phyloP scores from a whole-genome alignment of 2,113 vertebrate species.

The Psilopsiagon aurifrons region DNA sequence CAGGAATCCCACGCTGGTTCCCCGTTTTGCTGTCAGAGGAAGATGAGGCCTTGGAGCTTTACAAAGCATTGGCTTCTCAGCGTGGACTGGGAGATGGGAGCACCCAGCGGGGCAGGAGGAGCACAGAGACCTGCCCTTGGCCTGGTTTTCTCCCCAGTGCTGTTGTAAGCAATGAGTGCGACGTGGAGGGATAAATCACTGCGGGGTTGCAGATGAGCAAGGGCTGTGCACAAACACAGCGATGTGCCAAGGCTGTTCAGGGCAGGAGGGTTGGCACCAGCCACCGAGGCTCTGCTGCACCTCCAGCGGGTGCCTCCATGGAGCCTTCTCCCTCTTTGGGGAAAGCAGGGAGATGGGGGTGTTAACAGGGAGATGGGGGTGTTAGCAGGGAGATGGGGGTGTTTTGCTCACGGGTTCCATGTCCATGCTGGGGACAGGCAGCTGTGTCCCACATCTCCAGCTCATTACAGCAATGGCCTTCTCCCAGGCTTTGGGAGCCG shows the following conservation, averaged over 20 bases:
- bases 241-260: background rate
- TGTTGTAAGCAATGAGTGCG: background rate
- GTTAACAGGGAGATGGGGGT: background rate
- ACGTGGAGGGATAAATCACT: background rate
- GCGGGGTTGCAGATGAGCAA: background rate
- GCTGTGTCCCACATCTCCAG: background rate
- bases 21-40: background rate
- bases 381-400: background rate
- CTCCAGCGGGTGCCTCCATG: background rate
- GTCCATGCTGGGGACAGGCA: rapidly evolving
- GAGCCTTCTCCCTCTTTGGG: background rate
- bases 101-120: rapidly evolving
- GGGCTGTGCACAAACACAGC: background rate
- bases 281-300: background rate
- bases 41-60: background rate
- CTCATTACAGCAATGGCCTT: background rate
- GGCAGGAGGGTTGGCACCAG: background rate
- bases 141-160: rapidly evolving
- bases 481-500: background rate
- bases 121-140: background rate
- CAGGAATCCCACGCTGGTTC: background rate
- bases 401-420: rapidly evolving
- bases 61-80: rapidly evolving
- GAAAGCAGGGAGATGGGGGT: background rate
- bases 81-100: background rate